Evolutionary conservation across 2,888 invertebrate genomes (phyloP).

Genomic region (Nephrotoma appendiculata): DNA sequence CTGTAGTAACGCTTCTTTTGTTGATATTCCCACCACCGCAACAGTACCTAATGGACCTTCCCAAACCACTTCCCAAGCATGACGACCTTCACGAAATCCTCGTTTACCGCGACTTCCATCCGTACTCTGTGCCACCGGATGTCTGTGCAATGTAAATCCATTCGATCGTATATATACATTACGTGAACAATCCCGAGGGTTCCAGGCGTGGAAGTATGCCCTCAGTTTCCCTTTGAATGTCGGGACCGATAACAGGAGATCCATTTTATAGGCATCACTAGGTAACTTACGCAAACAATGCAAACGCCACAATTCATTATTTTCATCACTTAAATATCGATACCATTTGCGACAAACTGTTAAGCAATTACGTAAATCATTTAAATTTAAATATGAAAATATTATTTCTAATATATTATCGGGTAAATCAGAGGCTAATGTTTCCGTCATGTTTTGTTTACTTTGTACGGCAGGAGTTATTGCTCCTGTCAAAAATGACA

Average conservation of each 20-base stretch:
- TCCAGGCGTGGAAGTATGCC: conserved; percentile 94
- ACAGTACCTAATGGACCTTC: conserved; percentile 97
- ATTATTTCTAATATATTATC: conserved; percentile 76
- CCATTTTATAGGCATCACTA: conserved; percentile 74
- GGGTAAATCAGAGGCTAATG: conserved; percentile 48
- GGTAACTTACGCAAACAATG: conserved; percentile 78
- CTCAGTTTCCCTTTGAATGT: conserved; percentile 88
- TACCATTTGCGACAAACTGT: conserved; percentile 91
- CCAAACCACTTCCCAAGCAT: conserved; percentile 98
- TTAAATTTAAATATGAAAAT: conserved; percentile 79
- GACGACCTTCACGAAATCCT: conserved; percentile 81
- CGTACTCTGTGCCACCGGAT: conserved; percentile 97
- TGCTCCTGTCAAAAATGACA: not conserved
- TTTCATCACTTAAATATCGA: conserved; percentile 77
- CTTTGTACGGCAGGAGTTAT: not conserved
- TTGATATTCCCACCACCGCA: conserved; percentile 91
- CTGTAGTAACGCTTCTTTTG: conserved; percentile 84
- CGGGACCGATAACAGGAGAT: conserved; percentile 72
- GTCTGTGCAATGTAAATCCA: conserved; percentile 93
- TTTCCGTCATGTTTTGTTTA: conserved; percentile 37
- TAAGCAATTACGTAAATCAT: conserved; percentile 77
- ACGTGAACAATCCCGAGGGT: conserved; percentile 90
- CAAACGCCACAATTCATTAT: conserved; percentile 88
- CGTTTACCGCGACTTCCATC: conserved; percentile 86
- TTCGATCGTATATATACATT: conserved; percentile 94